These are phyloP conservation scores for Protonibea diacanthus DNA, from an alignment of 2,797 vertebrate species.

Conservation along the genomic window DNA sequence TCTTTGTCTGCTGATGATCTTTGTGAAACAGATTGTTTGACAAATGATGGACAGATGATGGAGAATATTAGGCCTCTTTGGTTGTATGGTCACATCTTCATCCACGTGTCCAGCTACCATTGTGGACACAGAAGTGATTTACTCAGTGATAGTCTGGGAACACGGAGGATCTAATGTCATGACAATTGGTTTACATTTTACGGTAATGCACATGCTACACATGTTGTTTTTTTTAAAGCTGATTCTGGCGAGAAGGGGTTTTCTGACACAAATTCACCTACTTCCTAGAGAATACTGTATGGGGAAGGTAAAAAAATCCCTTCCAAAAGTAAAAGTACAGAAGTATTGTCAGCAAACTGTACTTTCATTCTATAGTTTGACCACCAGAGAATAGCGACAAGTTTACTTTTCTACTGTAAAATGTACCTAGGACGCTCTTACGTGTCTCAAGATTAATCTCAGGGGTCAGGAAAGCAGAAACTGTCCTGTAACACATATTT, in stretches of 20 bases:
- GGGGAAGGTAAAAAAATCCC: not conserved
- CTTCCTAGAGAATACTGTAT: not conserved
- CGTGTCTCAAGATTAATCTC: not conserved
- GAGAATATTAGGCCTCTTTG: slow-evolving; percentile 35
- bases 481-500: not conserved
- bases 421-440: not conserved
- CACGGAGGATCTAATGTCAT: not conserved
- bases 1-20: slow-evolving; percentile 49
- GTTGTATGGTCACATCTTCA: slow-evolving; percentile 27
- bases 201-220: not conserved
- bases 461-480: not conserved
- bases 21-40: slow-evolving; percentile 17
- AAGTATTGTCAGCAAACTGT: not conserved
- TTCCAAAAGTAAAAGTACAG: not conserved
- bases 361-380: not conserved
- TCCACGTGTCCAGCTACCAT: not conserved
- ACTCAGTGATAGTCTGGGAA: slow-evolving; percentile 19
- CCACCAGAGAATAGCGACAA: not conserved
- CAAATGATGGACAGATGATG: slow-evolving; percentile 5
- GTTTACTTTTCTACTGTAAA: not conserved
- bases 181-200: not conserved
- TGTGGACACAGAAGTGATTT: slow-evolving; percentile 13
- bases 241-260: not conserved
- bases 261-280: not conserved
- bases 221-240: not conserved